Evolutionary conservation across 2,797 vertebrate genomes (phyloP).

Genomic region (Dipus sagitta): DNA sequence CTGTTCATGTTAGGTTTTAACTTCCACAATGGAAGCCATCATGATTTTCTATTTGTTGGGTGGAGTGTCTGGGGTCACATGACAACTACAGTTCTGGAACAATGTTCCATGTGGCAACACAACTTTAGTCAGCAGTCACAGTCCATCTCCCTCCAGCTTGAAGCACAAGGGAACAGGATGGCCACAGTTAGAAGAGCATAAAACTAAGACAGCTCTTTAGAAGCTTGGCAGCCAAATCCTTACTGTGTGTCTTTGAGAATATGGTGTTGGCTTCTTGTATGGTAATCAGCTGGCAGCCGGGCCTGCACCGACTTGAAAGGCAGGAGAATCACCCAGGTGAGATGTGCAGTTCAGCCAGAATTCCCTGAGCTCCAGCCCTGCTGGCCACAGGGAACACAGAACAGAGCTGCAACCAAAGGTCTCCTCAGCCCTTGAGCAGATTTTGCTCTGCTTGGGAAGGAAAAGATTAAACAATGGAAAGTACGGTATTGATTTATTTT

Average conservation of each 20-base stretch:
- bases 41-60: not conserved
- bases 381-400: constrained; percentile 15
- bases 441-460: not conserved
- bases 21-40: not conserved
- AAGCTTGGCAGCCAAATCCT: not conserved
- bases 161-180: not conserved
- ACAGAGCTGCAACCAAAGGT: not conserved
- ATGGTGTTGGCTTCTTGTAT: not conserved
- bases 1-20: constrained; percentile 8
- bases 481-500: constrained; percentile 10
- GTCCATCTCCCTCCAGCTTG: not conserved
- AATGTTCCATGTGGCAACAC: rapidly evolving
- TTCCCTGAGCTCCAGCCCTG: not conserved
- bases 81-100: not conserved
- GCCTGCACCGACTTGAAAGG: not conserved
- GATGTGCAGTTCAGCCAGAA: not conserved
- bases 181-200: not conserved
- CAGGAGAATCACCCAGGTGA: constrained; percentile 31
- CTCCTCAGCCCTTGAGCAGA: not conserved
- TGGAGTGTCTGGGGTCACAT: not conserved
- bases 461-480: constrained; percentile 27
- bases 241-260: constrained; percentile 4
- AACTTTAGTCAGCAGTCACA: not conserved
- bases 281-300: not conserved
- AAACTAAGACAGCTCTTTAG: constrained; percentile 36